Evolutionary conservation across 2,888 invertebrate genomes (phyloP).

Genomic region (Trichopria drosophilae): DNA sequence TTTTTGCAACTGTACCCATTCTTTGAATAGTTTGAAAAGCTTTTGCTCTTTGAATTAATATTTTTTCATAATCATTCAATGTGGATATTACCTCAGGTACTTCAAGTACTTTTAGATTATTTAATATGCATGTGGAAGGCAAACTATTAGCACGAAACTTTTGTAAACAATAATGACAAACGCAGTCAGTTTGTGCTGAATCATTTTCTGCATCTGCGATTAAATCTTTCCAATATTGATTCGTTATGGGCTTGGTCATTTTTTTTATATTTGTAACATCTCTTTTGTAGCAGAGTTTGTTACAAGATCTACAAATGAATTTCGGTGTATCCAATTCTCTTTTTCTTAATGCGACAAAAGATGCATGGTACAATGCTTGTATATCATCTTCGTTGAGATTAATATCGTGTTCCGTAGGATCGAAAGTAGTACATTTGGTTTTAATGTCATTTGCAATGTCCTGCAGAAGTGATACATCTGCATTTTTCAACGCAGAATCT

Average conservation of each 20-base stretch:
- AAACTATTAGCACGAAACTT: constrained; percentile 35
- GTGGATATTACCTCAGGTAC: constrained; percentile 31
- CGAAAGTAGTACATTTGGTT: too few relatives aligned
- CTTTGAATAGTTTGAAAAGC: constrained; percentile 47
- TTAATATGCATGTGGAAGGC: constrained; percentile 41
- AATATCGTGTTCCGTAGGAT: too few relatives aligned
- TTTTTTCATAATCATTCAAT: constrained; percentile 40
- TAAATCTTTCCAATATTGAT: constrained; percentile 10
- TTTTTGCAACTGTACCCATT: constrained; percentile 46
- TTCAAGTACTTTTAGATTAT: constrained; percentile 32
- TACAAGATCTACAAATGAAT: too few relatives aligned
- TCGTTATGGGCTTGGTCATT: neutral
- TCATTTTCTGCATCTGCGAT: constrained; percentile 11
- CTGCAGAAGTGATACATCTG: too few relatives aligned
- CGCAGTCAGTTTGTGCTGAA: constrained; percentile 1
- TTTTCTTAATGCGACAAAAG: too few relatives aligned
- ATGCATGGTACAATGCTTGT: too few relatives aligned
- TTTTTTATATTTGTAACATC: too few relatives aligned
- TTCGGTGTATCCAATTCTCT: too few relatives aligned
- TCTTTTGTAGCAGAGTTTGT: too few relatives aligned
- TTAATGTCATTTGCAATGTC: too few relatives aligned
- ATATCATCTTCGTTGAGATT: too few relatives aligned
- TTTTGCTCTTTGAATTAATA: constrained; percentile 46
- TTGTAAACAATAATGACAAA: constrained; percentile 27
- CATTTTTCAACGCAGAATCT: too few relatives aligned